Conservation (phyloP, 2,888 invertebrate species). For the Amblyteles armatorius region DNA sequence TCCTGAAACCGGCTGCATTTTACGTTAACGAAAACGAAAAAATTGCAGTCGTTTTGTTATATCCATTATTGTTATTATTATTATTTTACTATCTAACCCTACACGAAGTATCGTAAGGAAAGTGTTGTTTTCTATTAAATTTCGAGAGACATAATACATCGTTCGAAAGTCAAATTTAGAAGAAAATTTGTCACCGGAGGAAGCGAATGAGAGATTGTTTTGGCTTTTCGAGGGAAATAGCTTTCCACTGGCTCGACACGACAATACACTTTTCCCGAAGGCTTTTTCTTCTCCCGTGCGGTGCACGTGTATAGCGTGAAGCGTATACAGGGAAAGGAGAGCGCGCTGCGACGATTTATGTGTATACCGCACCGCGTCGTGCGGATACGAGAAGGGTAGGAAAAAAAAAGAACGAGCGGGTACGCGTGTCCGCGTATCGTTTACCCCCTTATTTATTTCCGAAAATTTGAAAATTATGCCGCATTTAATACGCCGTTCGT, state of each 20-base stretch:
- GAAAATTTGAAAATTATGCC: slow-evolving; percentile 84
- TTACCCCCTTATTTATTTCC: slow-evolving; percentile 83
- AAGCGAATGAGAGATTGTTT: slow-evolving; percentile 15
- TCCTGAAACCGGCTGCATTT: no score
- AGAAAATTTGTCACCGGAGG: slow-evolving; percentile 10
- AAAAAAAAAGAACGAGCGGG: slow-evolving; percentile 66
- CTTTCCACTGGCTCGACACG: slow-evolving; percentile 29
- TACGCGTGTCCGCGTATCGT: slow-evolving; percentile 81
- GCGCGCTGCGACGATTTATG: slow-evolving; percentile 76
- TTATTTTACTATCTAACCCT: no score
- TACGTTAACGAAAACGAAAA: no score
- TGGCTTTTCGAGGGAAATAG: slow-evolving; percentile 20
- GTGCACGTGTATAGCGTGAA: slow-evolving; percentile 5
- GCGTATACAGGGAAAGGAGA: slow-evolving; percentile 14
- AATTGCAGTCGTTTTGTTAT: no score
- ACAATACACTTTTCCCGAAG: slow-evolving; percentile 35
- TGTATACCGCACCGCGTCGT: slow-evolving; percentile 33
- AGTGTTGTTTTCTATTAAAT: no score
- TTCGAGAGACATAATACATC: no score
- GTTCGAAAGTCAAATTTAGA: neutral
- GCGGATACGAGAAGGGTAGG: slow-evolving; percentile 38
- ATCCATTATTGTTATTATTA: no score
- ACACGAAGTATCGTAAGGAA: no score
- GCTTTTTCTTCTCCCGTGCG: slow-evolving; percentile 17
- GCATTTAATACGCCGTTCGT: slow-evolving; percentile 81